Conservation (phyloP, 2,797 vertebrate genomes). For the Eulemur mongoz region DNA sequence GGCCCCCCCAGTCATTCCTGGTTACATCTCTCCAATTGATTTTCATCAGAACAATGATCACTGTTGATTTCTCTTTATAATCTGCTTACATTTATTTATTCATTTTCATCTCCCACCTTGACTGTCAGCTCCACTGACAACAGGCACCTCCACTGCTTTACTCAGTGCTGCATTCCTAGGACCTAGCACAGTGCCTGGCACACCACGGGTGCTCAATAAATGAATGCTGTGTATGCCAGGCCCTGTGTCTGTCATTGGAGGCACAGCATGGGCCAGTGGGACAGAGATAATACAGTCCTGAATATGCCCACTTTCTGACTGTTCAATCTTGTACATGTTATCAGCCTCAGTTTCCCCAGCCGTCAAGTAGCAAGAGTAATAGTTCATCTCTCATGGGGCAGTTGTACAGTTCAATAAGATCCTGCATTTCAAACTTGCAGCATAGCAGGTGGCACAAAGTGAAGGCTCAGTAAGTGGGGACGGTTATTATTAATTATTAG, state of each 20-base stretch:
- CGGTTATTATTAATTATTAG: neutral
- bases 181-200: neutral
- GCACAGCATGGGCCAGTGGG: neutral
- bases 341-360: neutral
- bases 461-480: neutral
- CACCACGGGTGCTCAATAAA: neutral
- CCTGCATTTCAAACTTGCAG: no score
- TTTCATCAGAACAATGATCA: neutral
- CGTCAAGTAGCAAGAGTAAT: neutral
- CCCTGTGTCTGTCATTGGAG: neutral
- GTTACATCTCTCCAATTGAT: no score
- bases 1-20: no score
- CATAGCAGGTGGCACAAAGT: neutral
- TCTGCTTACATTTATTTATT: neutral
- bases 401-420: neutral
- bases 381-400: neutral
- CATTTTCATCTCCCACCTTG: neutral
- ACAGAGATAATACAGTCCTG: neutral
- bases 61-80: neutral
- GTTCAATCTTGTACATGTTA: neutral
- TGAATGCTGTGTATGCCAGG: neutral
- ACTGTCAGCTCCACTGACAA: neutral
- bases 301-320: neutral
- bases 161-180: neutral
- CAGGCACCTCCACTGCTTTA: neutral